Evolutionary conservation across 2,888 invertebrate genomes (phyloP).

Genomic region (Sicus ferrugineus): DNA sequence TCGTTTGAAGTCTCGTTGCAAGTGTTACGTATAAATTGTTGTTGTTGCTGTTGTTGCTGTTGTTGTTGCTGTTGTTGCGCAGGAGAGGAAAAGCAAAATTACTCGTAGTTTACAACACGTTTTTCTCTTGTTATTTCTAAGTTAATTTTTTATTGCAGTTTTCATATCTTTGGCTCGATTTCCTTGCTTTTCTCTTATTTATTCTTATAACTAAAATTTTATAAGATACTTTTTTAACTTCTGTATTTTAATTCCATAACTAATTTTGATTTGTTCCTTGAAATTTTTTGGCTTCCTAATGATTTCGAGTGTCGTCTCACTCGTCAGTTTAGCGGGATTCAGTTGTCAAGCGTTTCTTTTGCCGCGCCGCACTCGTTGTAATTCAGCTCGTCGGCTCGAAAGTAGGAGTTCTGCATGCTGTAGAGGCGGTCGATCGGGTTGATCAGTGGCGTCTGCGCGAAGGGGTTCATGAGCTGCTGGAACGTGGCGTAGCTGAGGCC

Average conservation of each 20-base stretch:
- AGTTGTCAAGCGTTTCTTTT: constrained; percentile 35
- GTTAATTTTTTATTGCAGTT: constrained; percentile 56
- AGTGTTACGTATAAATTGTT: not conserved
- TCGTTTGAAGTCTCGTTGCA: not conserved
- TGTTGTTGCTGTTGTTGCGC: too few species aligned
- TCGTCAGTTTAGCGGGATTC: not conserved
- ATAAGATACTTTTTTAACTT: not conserved
- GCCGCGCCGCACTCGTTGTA: constrained; percentile 56
- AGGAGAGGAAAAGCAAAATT: not conserved
- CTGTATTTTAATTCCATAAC: constrained; percentile 19
- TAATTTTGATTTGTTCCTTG: constrained; percentile 27
- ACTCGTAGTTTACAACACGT: constrained; percentile 34
- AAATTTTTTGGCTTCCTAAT: constrained; percentile 8
- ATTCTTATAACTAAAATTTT: constrained; percentile 19
- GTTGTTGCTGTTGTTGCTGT: not conserved
- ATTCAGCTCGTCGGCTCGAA: constrained; percentile 68
- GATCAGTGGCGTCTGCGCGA: constrained; percentile 64
- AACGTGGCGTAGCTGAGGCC: constrained; percentile 64
- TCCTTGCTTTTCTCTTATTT: not conserved
- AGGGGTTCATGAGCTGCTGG: constrained; percentile 64
- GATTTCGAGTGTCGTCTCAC: not conserved
- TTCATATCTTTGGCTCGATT: constrained; percentile 1
- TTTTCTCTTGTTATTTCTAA: constrained; percentile 48
- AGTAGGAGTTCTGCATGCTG: constrained; percentile 73
- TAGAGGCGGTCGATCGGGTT: constrained; percentile 72